Conservation (phyloP, 2,113 vertebrate genomes). For the Bos javanicus region DNA sequence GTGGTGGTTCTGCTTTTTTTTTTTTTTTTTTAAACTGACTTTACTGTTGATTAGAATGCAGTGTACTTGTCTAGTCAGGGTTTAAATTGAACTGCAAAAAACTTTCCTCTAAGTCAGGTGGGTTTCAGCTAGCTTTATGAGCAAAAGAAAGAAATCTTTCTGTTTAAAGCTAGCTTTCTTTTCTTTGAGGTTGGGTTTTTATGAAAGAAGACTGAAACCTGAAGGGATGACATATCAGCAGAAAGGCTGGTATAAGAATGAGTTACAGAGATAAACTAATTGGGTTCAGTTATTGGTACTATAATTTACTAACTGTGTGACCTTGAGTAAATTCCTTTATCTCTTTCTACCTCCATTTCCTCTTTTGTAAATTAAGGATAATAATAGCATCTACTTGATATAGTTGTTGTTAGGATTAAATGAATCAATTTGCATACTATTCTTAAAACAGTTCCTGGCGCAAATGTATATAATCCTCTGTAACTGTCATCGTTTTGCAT, state of each 20-base stretch:
- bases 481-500: background rate
- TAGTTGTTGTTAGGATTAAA: background rate
- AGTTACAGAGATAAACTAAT: background rate
- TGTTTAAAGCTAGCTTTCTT: background rate
- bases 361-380: background rate
- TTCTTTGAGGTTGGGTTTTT: background rate
- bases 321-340: background rate
- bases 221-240: background rate
- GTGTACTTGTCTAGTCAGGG: background rate
- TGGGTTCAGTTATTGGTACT: background rate
- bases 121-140: conserved; percentile 5
- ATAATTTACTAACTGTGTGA: background rate
- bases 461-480: background rate
- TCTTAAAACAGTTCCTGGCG: background rate
- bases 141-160: background rate
- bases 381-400: background rate
- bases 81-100: background rate
- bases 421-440: background rate
- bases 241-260: background rate
- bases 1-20: background rate
- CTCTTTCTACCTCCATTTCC: background rate
- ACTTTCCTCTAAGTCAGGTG: background rate
- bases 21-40: background rate
- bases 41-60: background rate
- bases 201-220: background rate